Evolutionary conservation across 2,113 vertebrate species (phyloP), one percentile per base, ranked within the genome.

Genomic region (Cervus canadensis): DNA sequence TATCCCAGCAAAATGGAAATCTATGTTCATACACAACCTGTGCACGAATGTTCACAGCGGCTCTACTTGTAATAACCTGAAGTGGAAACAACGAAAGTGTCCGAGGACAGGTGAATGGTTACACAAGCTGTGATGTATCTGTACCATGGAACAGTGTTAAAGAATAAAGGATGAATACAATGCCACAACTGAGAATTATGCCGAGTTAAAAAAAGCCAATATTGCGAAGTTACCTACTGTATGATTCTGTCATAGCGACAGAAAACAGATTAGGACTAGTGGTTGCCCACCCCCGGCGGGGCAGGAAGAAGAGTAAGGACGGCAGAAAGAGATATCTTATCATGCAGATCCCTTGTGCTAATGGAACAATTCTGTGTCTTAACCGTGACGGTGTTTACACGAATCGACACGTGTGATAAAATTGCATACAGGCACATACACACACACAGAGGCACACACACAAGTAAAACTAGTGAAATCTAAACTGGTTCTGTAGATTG

Each of bases 131-230:
- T 28, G 71, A 19, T 6, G 2, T 15, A 2, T 5, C n/a, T 33
- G 12, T 10, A 6, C 74, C 48, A 9, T n/a, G 74, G 57, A 19
- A 33, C 8, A 12, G 8, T 14, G 23, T 10, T 36, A 21, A 45
- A 2, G 2, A 26, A 10, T 21, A 26, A 57, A 59, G 30, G n/a
- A 1, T 10, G 13, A 28, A 9, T 3, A n/a, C 36, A 33, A 5
- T 19, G 26, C 28, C 43, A 33, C 48, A 17, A 19, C 10, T 14
- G 83, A 81, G 43, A 83, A 36, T 48, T 21, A 82, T 5, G 48
- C 84, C 14, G 17, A 7, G 5, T 12, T 43, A 5, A 28, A 56
- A 56, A 82, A 48, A 85, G 50, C 33, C 64, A 23, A 5, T 45
- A 17, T 74, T n/a, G 6, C 26, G 54, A 89, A 48, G 89, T 26